phyloP scores from a whole-genome alignment of 2,888 invertebrate species.

The Eilema griseolum region DNA sequence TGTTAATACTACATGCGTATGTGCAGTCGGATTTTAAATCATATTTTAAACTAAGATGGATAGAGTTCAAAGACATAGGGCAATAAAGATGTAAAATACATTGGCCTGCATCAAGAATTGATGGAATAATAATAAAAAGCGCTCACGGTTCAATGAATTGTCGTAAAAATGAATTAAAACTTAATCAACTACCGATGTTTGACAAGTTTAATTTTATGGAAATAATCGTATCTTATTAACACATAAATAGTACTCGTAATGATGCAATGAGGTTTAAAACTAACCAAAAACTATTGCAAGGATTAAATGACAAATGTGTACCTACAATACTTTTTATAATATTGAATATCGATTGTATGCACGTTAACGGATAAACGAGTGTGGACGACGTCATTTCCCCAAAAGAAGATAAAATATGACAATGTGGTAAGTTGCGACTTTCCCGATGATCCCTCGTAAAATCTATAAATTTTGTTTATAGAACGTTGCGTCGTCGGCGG shows the following conservation, averaged over 20 bases:
- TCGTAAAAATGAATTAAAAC: conserved; percentile 37
- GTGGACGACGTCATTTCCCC: conserved; percentile 79
- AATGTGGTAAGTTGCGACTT: conserved; percentile 79
- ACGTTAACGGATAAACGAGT: conserved; percentile 67
- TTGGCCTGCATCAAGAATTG: conserved; percentile 42
- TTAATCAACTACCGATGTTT: conserved; percentile 30
- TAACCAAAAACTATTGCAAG: background rate
- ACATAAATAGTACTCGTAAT: conserved; percentile 3
- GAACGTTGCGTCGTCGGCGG: conserved; percentile 52
- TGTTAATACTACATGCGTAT: conserved; percentile 55
- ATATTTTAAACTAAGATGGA: conserved; percentile 57
- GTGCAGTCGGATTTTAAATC: conserved; percentile 54
- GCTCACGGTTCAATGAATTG: conserved; percentile 22
- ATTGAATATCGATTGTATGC: conserved; percentile 17
- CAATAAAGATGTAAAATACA: conserved; percentile 40
- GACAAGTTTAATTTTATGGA: conserved; percentile 16
- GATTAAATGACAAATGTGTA: background rate
- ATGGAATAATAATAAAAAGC: conserved; percentile 38
- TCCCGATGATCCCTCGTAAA: conserved; percentile 83
- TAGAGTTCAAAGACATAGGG: conserved; percentile 33
- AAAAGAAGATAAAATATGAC: conserved; percentile 81
- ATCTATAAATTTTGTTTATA: conserved; percentile 81
- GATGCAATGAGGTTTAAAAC: background rate
- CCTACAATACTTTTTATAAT: conserved; percentile 4
- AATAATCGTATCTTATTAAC: background rate